Evolutionary conservation across 2,797 vertebrate species (phyloP), one percentile per base, ranked within the genome.

Genomic region (Girardinus metallicus): DNA sequence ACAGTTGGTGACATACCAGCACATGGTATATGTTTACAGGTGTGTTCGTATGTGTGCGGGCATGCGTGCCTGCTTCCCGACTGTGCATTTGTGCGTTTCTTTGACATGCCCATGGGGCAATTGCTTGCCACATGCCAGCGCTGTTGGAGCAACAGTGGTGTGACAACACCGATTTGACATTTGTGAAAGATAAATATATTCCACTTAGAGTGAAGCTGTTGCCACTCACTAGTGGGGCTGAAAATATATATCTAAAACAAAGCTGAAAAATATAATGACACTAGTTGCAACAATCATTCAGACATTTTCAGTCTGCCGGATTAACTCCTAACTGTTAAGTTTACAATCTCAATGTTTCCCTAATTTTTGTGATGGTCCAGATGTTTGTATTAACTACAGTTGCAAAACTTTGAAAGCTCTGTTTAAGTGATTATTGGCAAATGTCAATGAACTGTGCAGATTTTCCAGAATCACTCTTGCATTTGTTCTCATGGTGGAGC

Each of bases 181-280:
- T 88, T 91, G 85, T 90, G 88, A 89, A 88, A 87, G 87, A 89
- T 84, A 89, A 87, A 91, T 86, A 78, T 90, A 91, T 91, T 91
- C 84, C 83, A 91, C 80, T 91, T 79, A 85, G 76, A 87, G 79
- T 80, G 70, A 79, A 81, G 80, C 78, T 64, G 82, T 88, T 87
- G 83, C 74, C 74, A 41, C 86, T 79, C 43, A 77, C 79, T 57
- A 51, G 82, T 82, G 77, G 71, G 71, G 81, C 71, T 60, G 55
- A 60, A 55, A 73, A 85, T 51, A 16, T 39, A 51, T 51, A 15
- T 39, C n/a, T n/a, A n/a, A n/a, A 46, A 53, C 73, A 49, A 82
- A 73, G 2, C 49, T 18, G 66, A 64, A 73, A 83, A 64, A 83
- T 64, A 74, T 73, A 84, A 85, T 81, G 43, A 88, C 79, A 78